These are phyloP conservation scores for Zosterops pallidus DNA, from an alignment of 2,113 vertebrate genomes.

Conservation along the genomic window DNA sequence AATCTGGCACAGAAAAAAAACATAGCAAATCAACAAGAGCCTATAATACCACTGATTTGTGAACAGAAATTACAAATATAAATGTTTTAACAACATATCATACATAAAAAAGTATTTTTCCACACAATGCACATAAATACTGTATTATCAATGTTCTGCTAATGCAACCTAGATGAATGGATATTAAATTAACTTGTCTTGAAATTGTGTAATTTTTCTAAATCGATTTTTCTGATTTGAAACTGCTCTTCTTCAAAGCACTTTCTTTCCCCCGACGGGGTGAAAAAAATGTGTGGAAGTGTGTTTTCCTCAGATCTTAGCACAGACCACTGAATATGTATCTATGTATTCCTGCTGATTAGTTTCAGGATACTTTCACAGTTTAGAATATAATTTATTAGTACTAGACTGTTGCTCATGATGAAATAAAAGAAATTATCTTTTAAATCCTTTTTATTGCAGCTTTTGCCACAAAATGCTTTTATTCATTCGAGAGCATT, in stretches of 20 bases:
- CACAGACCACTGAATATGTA: background rate
- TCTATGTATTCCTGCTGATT: background rate
- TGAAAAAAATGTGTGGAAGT: background rate
- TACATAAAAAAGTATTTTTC: background rate
- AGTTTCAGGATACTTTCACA: background rate
- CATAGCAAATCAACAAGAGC: background rate
- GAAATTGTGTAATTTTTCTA: background rate
- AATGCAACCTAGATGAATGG: background rate
- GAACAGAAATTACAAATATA: background rate
- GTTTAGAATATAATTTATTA: background rate
- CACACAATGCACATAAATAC: background rate
- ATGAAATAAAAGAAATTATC: background rate
- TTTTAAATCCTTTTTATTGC: background rate
- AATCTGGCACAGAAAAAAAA: background rate
- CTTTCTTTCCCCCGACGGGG: rapidly evolving
- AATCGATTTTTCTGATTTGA: background rate
- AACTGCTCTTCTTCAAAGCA: background rate
- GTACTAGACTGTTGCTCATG: background rate
- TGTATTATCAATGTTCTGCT: background rate
- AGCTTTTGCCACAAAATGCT: background rate
- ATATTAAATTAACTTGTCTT: background rate
- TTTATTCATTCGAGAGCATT: background rate
- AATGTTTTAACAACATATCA: background rate
- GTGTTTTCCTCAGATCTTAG: background rate
- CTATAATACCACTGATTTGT: rapidly evolving